A percentile compares a stretch with the other conserved stretches of the same genome.
phyloP scores from a whole-genome alignment of 2,113 vertebrate species.

The Chinchilla lanigera region DNA sequence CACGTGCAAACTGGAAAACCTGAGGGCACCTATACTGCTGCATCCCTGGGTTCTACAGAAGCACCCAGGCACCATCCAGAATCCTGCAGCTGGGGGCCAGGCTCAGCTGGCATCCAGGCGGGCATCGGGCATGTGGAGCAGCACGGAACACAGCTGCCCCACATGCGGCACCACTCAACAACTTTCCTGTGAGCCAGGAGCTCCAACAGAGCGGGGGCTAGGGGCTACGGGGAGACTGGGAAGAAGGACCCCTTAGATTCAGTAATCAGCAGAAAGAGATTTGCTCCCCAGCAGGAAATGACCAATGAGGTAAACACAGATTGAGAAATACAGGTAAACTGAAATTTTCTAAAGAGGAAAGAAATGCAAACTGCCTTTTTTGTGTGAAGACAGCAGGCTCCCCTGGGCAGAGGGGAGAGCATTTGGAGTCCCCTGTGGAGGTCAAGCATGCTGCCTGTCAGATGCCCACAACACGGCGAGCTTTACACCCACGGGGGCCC shows the following conservation, averaged over 20 bases:
- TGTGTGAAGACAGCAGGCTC: not conserved
- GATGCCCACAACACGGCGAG: fast-evolving
- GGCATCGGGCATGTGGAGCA: fast-evolving
- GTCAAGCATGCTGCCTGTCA: fast-evolving
- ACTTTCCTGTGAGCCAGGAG: not conserved
- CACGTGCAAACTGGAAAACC: fast-evolving
- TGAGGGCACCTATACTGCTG: fast-evolving
- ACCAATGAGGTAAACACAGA: not conserved
- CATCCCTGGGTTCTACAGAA: not conserved
- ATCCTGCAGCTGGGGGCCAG: not conserved
- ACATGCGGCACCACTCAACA: fast-evolving
- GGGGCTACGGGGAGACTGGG: not conserved
- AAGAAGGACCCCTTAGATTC: not conserved
- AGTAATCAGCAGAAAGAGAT: not conserved
- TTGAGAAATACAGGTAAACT: not conserved
- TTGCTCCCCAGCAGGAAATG: too few species aligned
- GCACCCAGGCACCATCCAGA: not conserved
- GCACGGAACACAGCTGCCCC: not conserved
- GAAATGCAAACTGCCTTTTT: not conserved
- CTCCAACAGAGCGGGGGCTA: fast-evolving
- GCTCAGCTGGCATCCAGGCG: fast-evolving
- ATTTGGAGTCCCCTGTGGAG: not conserved
- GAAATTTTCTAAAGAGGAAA: too few species aligned
- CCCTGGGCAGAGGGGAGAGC: not conserved
- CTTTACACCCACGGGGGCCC: not conserved